Evolutionary conservation across 2,797 vertebrate species (phyloP).

Genomic region (Potorous gilbertii): DNA sequence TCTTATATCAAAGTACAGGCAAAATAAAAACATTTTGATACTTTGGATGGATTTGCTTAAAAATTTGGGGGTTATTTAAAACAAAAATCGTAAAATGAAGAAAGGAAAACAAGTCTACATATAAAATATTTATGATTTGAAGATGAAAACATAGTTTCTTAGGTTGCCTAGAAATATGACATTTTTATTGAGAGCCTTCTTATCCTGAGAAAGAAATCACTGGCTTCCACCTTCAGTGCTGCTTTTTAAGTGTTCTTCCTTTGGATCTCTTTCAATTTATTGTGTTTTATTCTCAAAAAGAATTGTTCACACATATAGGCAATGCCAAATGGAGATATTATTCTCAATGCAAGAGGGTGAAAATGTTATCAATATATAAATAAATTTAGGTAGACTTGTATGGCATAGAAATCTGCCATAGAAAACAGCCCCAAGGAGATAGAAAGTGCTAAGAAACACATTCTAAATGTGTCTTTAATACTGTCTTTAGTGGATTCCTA

Average conservation of each 20-base stretch:
- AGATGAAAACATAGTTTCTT: neutral
- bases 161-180: neutral
- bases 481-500: neutral
- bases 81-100: neutral
- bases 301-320: neutral
- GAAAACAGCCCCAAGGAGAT: neutral
- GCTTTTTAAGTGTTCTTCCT: neutral
- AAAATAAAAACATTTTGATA: neutral
- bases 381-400: neutral
- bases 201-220: neutral
- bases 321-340: neutral
- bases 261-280: neutral
- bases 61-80: neutral
- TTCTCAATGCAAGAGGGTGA: neutral
- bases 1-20: neutral
- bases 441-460: neutral
- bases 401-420: neutral
- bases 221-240: neutral
- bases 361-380: neutral
- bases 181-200: neutral
- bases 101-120: neutral
- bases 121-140: neutral
- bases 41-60: neutral
- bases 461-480: neutral
- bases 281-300: neutral